phyloP scores from a whole-genome alignment of 2,797 vertebrate genomes.

The Australoheros facetus region DNA sequence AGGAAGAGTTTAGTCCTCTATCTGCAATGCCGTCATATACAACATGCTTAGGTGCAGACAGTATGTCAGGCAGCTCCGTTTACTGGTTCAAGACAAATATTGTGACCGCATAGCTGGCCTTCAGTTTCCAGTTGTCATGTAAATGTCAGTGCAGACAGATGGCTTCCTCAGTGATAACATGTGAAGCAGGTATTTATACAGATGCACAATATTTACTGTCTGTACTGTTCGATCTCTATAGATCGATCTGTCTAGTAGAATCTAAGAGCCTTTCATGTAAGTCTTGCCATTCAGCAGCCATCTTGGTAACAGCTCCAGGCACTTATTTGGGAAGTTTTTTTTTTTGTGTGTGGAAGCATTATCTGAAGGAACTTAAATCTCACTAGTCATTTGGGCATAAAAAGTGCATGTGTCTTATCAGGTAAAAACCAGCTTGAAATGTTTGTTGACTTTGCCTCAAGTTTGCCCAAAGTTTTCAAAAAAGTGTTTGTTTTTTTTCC shows the following conservation, averaged over 20 bases:
- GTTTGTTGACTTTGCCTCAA: not conserved
- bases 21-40: conserved; percentile 43
- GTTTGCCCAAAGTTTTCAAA: not conserved
- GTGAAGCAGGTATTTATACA: not conserved
- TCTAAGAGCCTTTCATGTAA: not conserved
- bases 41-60: conserved; percentile 17
- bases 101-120: not conserved
- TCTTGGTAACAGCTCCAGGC: not conserved
- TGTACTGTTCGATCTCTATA: not conserved
- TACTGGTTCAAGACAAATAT: not conserved
- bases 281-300: not conserved
- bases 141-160: conserved; percentile 26
- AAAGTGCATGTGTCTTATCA: not conserved
- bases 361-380: not conserved
- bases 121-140: not conserved
- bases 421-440: not conserved
- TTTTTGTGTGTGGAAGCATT: not conserved
- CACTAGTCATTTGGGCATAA: not conserved
- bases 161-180: conserved; percentile 18
- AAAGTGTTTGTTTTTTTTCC: no score
- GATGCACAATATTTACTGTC: conserved; percentile 7
- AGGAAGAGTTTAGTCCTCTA: not conserved
- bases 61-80: not conserved
- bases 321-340: not conserved
- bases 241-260: conserved; percentile 2